These are phyloP conservation scores for Rhinichthys osculus DNA, from an alignment of 2,797 vertebrate species.

Conservation along the genomic window DNA sequence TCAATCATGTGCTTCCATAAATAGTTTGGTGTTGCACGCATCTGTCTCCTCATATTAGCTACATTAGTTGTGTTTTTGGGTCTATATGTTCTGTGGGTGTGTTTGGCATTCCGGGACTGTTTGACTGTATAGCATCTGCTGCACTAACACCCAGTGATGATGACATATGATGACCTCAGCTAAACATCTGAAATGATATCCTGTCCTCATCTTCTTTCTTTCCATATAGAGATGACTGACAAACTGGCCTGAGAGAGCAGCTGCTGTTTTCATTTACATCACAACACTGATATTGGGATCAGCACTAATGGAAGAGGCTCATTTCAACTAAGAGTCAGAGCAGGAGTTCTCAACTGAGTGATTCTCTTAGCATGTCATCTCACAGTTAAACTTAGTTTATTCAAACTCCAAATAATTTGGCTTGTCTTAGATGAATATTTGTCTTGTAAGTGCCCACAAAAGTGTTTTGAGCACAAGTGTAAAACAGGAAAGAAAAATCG, in stretches of 20 bases:
- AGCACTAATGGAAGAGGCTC: not conserved
- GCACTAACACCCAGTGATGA: not conserved
- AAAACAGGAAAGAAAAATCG: conserved; percentile 59
- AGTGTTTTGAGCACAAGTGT: conserved; percentile 28
- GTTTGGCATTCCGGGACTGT: not conserved
- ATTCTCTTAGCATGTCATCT: not conserved
- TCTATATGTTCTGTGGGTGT: not conserved
- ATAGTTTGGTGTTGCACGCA: not conserved
- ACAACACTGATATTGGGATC: not conserved
- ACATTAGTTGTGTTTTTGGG: not conserved
- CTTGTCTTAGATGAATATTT: not conserved
- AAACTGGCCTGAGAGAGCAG: conserved; percentile 7
- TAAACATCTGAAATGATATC: not conserved
- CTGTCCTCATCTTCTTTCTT: not conserved
- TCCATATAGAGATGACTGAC: not conserved
- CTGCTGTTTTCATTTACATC: not conserved
- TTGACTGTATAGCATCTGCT: not conserved
- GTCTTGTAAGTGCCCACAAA: conserved; percentile 27
- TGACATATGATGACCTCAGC: conserved; percentile 8
- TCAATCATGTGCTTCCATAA: not conserved
- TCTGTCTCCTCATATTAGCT: not conserved
- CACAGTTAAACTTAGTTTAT: not conserved
- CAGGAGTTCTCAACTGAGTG: not conserved
- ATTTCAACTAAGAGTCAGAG: not conserved
- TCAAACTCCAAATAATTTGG: not conserved